Conservation (phyloP, 2,113 vertebrate genomes). For the Mesitornis unicolor region DNA sequence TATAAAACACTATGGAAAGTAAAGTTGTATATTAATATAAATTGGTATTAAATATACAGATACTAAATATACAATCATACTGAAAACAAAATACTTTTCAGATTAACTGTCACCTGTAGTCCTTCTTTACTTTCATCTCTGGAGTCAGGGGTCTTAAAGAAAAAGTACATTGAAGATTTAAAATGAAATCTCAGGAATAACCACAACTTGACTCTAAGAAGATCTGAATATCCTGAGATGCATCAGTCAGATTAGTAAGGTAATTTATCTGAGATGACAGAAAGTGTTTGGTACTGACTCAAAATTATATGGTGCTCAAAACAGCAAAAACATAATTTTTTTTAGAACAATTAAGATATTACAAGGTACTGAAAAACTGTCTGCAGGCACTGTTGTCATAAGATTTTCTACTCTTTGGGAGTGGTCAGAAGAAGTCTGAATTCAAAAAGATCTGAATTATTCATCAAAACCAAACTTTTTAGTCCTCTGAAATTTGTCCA, state of each 20-base stretch:
- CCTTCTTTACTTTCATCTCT: neutral
- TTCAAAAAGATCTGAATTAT: neutral
- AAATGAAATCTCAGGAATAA: neutral
- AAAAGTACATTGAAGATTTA: neutral
- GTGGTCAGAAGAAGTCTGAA: neutral
- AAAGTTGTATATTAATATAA: neutral
- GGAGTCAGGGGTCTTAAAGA: neutral
- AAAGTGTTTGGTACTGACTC: neutral
- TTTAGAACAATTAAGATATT: neutral
- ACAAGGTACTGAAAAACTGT: neutral
- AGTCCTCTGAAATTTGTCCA: neutral
- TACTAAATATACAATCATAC: neutral
- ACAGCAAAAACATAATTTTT: neutral
- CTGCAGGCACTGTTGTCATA: neutral
- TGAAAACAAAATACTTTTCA: neutral
- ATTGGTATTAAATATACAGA: neutral
- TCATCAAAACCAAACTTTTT: neutral
- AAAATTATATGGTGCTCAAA: neutral
- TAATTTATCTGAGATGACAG: neutral
- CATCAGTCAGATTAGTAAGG: neutral
- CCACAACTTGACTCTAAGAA: neutral
- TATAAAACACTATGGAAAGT: neutral
- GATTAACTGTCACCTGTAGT: neutral
- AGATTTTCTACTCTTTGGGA: neutral
- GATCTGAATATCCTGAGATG: neutral